Percentiles rank a stretch among this genome's conserved stretches.
Evolutionary conservation across 2,797 vertebrate species (phyloP).

Genomic region (Phylloscopus collybita): DNA sequence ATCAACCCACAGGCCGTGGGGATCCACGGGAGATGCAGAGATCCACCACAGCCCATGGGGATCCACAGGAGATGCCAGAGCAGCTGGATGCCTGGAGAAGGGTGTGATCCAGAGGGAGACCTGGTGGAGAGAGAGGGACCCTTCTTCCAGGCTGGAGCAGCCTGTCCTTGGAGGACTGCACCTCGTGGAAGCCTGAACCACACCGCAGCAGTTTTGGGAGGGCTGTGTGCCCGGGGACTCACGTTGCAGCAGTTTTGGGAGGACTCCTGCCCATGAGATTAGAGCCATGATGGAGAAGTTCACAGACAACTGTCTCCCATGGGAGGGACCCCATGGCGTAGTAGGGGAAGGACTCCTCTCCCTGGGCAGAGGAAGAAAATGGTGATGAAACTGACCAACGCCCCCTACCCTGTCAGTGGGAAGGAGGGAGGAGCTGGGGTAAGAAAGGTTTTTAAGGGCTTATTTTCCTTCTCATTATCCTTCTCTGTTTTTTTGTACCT

Average conservation of each 20-base stretch:
- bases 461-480: not conserved
- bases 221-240: not conserved
- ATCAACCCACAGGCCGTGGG: not conserved
- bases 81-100: not conserved
- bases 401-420: accelerated
- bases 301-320: not conserved
- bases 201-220: not conserved
- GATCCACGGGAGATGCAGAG: not conserved
- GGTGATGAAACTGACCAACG: not conserved
- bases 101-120: not conserved
- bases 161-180: not conserved
- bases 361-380: not conserved
- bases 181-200: not conserved
- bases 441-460: not conserved
- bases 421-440: not conserved
- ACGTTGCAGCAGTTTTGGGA: not conserved
- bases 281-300: not conserved
- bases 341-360: not conserved
- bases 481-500: not conserved
- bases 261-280: not conserved
- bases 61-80: not conserved
- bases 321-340: not conserved
- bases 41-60: not conserved
- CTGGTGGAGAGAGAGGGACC: not conserved
- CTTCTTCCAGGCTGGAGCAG: not conserved